Percentiles rank a stretch among this genome's conserved stretches.
Conservation (phyloP, 2,113 vertebrate species). For the Leuciscus idus region DNA sequence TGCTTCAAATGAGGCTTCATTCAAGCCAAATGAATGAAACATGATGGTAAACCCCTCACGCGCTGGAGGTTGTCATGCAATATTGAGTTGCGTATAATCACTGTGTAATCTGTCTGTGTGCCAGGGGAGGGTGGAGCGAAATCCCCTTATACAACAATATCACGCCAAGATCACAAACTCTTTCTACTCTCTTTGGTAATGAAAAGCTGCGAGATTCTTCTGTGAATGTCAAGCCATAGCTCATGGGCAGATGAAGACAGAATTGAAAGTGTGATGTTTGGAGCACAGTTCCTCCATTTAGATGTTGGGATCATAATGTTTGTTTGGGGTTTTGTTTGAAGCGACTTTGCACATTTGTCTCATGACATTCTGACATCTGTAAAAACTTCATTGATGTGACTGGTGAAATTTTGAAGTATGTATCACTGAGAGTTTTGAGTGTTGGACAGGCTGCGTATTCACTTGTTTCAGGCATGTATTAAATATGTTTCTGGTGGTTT, state of each 20-base stretch:
- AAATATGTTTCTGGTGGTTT: not conserved
- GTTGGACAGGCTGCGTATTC: not conserved
- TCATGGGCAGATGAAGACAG: constrained; percentile 81
- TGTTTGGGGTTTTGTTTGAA: constrained; percentile 10
- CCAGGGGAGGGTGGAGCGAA: constrained; percentile 87
- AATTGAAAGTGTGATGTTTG: constrained; percentile 15
- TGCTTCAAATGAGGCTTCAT: constrained; percentile 95
- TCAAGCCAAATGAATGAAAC: constrained; percentile 99
- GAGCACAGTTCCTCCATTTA: not conserved
- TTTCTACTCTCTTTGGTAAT: constrained; percentile 85
- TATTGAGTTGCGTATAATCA: constrained; percentile 95
- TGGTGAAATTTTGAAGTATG: not conserved
- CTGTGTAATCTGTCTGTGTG: constrained; percentile 90
- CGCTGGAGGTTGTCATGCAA: constrained; percentile 90
- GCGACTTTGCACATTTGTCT: constrained; percentile 6
- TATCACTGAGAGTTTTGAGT: not conserved
- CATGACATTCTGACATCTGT: not conserved
- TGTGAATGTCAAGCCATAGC: constrained; percentile 82
- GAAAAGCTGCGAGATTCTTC: constrained; percentile 84
- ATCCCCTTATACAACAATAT: constrained; percentile 88
- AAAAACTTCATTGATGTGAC: not conserved
- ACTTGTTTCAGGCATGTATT: not conserved
- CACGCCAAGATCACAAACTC: constrained; percentile 88
- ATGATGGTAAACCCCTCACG: constrained; percentile 95
- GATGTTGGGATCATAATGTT: not conserved